Evolutionary conservation across 2,888 invertebrate species (phyloP).

Genomic region (Sarcophaga rosellei): DNA sequence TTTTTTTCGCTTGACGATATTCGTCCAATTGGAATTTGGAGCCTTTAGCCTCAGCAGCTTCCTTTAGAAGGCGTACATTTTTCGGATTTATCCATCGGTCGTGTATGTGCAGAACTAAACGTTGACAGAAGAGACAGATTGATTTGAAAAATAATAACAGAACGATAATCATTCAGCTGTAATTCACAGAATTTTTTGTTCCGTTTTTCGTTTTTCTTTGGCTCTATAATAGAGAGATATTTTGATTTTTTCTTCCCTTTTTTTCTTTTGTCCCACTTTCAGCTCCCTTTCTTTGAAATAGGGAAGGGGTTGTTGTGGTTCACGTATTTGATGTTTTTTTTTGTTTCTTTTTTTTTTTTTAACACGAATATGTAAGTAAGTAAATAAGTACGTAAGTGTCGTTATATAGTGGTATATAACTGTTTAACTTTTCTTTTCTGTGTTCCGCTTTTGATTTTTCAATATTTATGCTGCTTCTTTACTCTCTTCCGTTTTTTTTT

Average conservation of each 20-base stretch:
- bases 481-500: background rate
- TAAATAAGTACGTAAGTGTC: background rate
- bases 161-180: conserved; percentile 80
- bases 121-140: conserved; percentile 80
- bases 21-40: conserved; percentile 59
- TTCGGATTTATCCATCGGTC: conserved; percentile 80
- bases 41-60: conserved; percentile 76
- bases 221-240: conserved; percentile 25
- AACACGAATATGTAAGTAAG: background rate
- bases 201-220: background rate
- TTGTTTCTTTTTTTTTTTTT: too few relatives aligned
- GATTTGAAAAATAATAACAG: conserved; percentile 80
- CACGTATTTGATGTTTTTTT: conserved; percentile 39
- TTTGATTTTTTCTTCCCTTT: background rate
- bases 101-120: conserved; percentile 78
- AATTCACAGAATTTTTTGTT: conserved; percentile 51
- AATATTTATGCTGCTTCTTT: conserved; percentile 4
- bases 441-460: background rate
- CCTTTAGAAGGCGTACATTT: conserved; percentile 78
- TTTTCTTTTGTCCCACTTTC: background rate
- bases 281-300: background rate
- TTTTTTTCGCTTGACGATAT: conserved; percentile 56
- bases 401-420: too few relatives aligned
- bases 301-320: conserved; percentile 32
- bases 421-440: background rate